These are phyloP conservation scores for Erebia aethiops DNA, from an alignment of 2,888 invertebrate species.

Conservation along the genomic window DNA sequence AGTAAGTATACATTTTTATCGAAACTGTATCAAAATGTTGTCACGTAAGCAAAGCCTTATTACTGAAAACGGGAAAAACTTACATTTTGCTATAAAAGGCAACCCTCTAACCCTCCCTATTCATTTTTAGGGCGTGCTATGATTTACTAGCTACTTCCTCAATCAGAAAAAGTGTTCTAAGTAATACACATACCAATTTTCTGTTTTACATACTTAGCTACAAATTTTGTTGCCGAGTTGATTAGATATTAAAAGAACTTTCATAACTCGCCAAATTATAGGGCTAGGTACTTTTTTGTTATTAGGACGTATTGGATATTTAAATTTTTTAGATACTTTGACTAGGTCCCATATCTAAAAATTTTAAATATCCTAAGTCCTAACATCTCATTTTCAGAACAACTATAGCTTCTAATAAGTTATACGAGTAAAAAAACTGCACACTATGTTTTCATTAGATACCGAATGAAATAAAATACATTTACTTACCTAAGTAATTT, in stretches of 20 bases:
- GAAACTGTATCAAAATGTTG: conserved; percentile 5
- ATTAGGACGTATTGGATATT: no score
- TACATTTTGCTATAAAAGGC: conserved; percentile 27
- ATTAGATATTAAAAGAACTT: not conserved
- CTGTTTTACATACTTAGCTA: not conserved
- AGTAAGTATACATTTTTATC: not conserved
- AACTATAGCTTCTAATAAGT: no score
- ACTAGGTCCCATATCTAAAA: no score
- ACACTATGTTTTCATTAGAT: no score
- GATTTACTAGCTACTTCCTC: conserved; percentile 64
- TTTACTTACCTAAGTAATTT: no score
- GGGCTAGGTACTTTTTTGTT: no score
- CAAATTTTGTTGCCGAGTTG: not conserved
- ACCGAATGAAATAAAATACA: no score
- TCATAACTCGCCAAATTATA: not conserved
- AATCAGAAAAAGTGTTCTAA: conserved; percentile 62
- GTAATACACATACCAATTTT: conserved; percentile 20
- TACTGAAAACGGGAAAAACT: conserved; percentile 26
- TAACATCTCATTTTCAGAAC: no score
- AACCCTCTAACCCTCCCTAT: conserved; percentile 48
- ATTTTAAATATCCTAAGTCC: no score
- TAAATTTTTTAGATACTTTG: no score
- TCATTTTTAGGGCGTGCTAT: conserved; percentile 60
- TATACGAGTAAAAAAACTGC: no score
- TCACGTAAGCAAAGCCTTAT: conserved; percentile 17